These are phyloP conservation scores for Psix sp. DNA, from an alignment of 1,140 invertebrate genomes.

Conservation along the genomic window DNA sequence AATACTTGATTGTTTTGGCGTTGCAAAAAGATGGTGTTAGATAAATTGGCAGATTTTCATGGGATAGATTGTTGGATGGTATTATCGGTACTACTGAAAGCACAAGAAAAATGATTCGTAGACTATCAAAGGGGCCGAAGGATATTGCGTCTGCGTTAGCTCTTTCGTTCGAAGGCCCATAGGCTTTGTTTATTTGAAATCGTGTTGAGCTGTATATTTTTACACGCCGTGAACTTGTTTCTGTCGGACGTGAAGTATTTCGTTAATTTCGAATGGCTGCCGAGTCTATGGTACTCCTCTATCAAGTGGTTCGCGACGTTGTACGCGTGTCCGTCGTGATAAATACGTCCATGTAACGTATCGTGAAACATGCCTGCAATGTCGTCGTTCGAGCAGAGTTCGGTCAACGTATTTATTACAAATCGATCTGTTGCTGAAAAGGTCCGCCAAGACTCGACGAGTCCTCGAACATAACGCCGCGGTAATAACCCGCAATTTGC, in stretches of 20 bases:
- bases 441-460: conserved; percentile 17
- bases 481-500: conserved; percentile 75
- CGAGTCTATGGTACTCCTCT: conserved; percentile 47
- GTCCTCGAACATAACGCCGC: conserved; percentile 44
- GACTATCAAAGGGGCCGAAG: no score
- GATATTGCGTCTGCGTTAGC: conserved; percentile 2
- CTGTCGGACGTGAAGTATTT: conserved; percentile 50
- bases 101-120: no score
- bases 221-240: conserved; percentile 47
- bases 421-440: conserved; percentile 43
- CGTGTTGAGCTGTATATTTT: conserved; percentile 33
- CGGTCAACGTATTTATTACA: conserved; percentile 58
- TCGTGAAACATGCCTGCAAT: conserved; percentile 51
- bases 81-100: no score
- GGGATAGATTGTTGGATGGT: no score
- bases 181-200: conserved; percentile 23
- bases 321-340: conserved; percentile 61
- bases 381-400: conserved; percentile 42
- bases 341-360: conserved; percentile 61
- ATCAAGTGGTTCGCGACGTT: conserved; percentile 54
- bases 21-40: no score
- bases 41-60: no score
- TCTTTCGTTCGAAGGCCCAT: background rate
- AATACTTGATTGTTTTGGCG: no score
- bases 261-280: conserved; percentile 53